Evolutionary conservation across 2,113 vertebrate genomes (phyloP), one percentile per base, ranked within the genome.

Genomic region (Ranitomeya imitator): DNA sequence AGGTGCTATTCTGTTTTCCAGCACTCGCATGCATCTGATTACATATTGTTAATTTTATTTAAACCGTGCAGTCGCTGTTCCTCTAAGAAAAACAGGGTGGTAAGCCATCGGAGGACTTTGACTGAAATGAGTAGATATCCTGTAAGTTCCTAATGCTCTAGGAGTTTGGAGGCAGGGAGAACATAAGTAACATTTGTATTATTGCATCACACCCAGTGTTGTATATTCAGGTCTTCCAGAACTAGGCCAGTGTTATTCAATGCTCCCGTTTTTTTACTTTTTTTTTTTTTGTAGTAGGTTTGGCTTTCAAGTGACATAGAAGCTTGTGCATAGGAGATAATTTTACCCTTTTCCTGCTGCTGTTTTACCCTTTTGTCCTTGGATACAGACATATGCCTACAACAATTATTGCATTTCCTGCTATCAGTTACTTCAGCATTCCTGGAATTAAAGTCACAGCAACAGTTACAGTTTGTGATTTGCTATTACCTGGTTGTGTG

Each of bases 381-480:
- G 61, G 12, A 90, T 88, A 89, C 90, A 87, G 91, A 65, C 7
- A 82, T 84, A 69, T 83, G 74, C 67, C 57, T 37, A 23, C 91
- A 88, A 79, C 54, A 0, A 0, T 81, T 88, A 78, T 86, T 89
- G 45, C 54, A 0, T 86, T 91, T 85, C 0, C 0, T 21, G 65
- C 90, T 90, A 67, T 80, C 90, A 91, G 90, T 91, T 93, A 92
- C 83, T 91, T 86, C 52, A 65, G 26, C 9, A 0, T 91, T 92
- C 90, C 76, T 91, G 89, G 91, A 89, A 79, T 89, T 55, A 79
- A 73, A 15, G 86, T 91, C 90, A 91, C 0, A 0, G 89, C 90
- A 91, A 2, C 81, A 0, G 0, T 85, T 91, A 0, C 83, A 80
- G 55, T 31, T 37, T 37, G 71, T 55, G 54, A n/a, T 79, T 79